Percentiles rank a stretch among this genome's conserved stretches.
These are phyloP conservation scores for Oxystoma pomonae DNA, from an alignment of 2,888 invertebrate genomes.

Conservation along the genomic window DNA sequence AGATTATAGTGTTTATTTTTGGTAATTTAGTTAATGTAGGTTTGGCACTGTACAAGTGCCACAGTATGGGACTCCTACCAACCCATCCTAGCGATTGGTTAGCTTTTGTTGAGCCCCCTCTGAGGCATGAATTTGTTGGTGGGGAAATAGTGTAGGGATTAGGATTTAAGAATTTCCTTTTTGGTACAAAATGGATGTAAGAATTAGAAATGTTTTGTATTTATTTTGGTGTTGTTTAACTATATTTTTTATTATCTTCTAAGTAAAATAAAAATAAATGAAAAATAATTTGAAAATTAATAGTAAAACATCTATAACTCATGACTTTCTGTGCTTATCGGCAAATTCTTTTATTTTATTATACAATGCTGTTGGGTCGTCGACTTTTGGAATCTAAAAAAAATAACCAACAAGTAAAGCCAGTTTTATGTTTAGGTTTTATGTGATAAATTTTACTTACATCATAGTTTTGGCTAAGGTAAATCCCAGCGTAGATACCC, in stretches of 20 bases:
- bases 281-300: too few species aligned
- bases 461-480: slow-evolving; percentile 72
- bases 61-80: slow-evolving; percentile 94
- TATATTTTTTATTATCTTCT: not conserved
- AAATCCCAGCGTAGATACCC: slow-evolving; percentile 71
- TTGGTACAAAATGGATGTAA: not conserved
- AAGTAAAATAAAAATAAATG: too few species aligned
- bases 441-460: slow-evolving; percentile 51
- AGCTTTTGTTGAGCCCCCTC: slow-evolving; percentile 91
- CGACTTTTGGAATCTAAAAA: slow-evolving; percentile 76
- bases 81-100: slow-evolving; percentile 98
- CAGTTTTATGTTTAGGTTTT: slow-evolving; percentile 7
- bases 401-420: too few species aligned
- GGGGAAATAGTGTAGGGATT: slow-evolving; percentile 62
- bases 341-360: slow-evolving; percentile 66
- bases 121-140: slow-evolving; percentile 78
- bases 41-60: slow-evolving; percentile 93
- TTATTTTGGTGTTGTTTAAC: not conserved
- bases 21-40: slow-evolving; percentile 91
- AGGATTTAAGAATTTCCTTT: not conserved
- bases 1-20: slow-evolving; percentile 89
- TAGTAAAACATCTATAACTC: not conserved
- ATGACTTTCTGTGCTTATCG: slow-evolving; percentile 58
- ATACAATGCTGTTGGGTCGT: slow-evolving; percentile 71
- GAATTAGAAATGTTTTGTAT: not conserved